These are phyloP conservation scores for Colletes gigas DNA, from an alignment of 1,140 invertebrate genomes.

Conservation along the genomic window DNA sequence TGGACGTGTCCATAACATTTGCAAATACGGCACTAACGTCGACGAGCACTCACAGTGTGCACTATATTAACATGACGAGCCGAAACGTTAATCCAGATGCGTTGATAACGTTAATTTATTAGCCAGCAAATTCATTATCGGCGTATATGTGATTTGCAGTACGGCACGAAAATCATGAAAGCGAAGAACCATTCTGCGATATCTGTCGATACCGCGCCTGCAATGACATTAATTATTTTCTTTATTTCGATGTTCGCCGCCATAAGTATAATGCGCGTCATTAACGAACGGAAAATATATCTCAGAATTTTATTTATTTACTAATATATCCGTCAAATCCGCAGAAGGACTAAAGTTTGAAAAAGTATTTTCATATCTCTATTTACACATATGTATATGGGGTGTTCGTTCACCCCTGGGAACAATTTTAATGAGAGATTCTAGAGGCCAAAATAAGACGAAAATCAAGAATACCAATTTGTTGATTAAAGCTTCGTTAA, in stretches of 20 bases:
- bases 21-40: conserved; percentile 37
- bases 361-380: too few relatives aligned
- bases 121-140: conserved; percentile 46
- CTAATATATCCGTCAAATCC: too few relatives aligned
- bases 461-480: too few relatives aligned
- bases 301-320: too few relatives aligned
- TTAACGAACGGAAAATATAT: too few relatives aligned
- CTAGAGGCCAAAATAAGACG: too few relatives aligned
- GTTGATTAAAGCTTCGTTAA: too few relatives aligned
- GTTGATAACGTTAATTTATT: conserved; percentile 49
- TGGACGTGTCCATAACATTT: conserved; percentile 46
- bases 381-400: too few relatives aligned
- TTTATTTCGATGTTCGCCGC: background rate
- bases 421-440: too few relatives aligned
- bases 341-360: too few relatives aligned
- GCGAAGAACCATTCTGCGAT: conserved; percentile 7
- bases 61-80: conserved; percentile 34
- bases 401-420: too few relatives aligned
- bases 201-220: conserved; percentile 5
- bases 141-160: conserved; percentile 23
- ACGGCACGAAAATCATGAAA: conserved; percentile 10
- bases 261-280: too few relatives aligned
- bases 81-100: conserved; percentile 45
- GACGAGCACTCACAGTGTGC: conserved; percentile 22
- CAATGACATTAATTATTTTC: conserved; percentile 1